A percentile compares a stretch with the other conserved stretches of the same genome.
phyloP scores from a whole-genome alignment of 2,113 vertebrate species.

The Cettia cetti region DNA sequence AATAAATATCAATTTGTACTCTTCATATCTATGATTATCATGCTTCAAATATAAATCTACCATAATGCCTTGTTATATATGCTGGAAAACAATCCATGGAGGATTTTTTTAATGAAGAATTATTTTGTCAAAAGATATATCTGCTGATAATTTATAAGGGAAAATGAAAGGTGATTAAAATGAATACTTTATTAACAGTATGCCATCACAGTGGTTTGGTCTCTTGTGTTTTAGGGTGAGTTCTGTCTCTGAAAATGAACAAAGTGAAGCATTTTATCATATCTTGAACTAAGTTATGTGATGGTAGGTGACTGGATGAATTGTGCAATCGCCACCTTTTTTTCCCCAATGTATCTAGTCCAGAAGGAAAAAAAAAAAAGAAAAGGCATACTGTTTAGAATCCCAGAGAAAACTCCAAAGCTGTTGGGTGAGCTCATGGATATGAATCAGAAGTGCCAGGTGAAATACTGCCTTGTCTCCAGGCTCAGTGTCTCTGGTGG shows the following conservation, averaged over 20 bases:
- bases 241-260: not conserved
- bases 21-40: not conserved
- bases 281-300: not conserved
- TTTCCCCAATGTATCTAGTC: not conserved
- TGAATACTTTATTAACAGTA: not conserved
- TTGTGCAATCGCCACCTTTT: not conserved
- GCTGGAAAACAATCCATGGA: not conserved
- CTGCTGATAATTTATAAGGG: not conserved
- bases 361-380: not conserved
- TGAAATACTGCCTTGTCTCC: not conserved
- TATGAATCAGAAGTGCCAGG: not conserved
- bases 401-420: not conserved
- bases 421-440: not conserved
- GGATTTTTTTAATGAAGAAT: not conserved
- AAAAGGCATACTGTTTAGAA: not conserved
- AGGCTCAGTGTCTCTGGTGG: not conserved
- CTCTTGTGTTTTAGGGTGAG: not conserved
- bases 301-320: not conserved
- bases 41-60: not conserved
- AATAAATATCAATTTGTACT: not conserved
- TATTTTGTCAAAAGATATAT: not conserved
- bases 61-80: not conserved
- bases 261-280: not conserved
- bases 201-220: not conserved
- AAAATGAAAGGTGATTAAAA: constrained; percentile 27